Conservation (phyloP, 2,113 vertebrate species). For the Catharus fuscescens region DNA sequence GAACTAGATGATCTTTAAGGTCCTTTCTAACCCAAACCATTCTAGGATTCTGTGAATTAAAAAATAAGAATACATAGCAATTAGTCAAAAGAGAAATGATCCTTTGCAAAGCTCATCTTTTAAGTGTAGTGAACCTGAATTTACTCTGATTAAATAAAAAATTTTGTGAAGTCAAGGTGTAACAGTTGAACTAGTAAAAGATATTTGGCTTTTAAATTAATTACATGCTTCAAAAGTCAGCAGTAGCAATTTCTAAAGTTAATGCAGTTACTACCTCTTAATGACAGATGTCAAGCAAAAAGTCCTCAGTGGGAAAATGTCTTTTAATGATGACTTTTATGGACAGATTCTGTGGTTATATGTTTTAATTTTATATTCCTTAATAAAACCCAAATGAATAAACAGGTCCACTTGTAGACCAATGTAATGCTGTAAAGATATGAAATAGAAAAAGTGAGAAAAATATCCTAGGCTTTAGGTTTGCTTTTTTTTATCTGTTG, state of each 20-base stretch:
- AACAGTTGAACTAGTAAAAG: not conserved
- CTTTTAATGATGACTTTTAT: not conserved
- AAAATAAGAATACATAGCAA: not conserved
- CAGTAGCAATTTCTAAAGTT: not conserved
- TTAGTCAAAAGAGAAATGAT: not conserved
- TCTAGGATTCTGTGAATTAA: not conserved
- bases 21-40: not conserved
- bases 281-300: not conserved
- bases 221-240: not conserved
- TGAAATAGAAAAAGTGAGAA: fast-evolving
- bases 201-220: not conserved
- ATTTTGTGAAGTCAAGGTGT: not conserved
- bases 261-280: not conserved
- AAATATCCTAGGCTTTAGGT: not conserved
- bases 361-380: not conserved
- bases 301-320: not conserved
- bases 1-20: not conserved
- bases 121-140: not conserved
- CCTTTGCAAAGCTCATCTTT: not conserved
- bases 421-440: not conserved
- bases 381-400: not conserved
- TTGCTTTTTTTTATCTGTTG: not conserved
- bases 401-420: not conserved
- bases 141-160: not conserved
- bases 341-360: not conserved